phyloP scores from a whole-genome alignment of 2,113 vertebrate species.

The Haplotaxodon microlepis region DNA sequence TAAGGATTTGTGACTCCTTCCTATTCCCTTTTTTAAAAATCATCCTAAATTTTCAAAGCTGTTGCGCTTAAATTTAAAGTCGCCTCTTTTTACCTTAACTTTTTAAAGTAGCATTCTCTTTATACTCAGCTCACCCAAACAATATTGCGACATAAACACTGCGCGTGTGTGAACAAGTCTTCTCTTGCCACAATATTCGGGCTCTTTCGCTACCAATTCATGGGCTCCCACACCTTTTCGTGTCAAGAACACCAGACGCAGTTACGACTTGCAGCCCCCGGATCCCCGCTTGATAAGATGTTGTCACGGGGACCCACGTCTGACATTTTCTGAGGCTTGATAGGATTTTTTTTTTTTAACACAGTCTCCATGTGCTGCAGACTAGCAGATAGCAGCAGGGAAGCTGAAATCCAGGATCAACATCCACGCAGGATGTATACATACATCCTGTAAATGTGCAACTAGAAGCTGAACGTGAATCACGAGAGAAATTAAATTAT shows the following conservation, averaged over 20 bases:
- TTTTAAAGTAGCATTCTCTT: not conserved
- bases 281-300: constrained; percentile 8
- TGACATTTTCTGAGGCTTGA: constrained; percentile 27
- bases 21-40: not conserved
- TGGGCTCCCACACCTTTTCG: not conserved
- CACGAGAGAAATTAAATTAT: constrained; percentile 29
- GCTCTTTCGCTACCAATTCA: not conserved
- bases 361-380: not conserved
- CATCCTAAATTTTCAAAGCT: not conserved
- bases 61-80: not conserved
- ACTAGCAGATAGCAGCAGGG: not conserved
- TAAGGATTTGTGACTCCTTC: not conserved
- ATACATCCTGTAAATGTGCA: constrained; percentile 40
- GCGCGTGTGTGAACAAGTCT: not conserved
- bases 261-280: not conserved
- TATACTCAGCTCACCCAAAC: not conserved
- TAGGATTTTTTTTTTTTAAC: not conserved
- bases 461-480: not conserved
- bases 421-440: not conserved
- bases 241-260: not conserved
- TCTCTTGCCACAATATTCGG: not conserved
- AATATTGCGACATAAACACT: not conserved
- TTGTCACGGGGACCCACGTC: constrained; percentile 5
- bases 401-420: not conserved
- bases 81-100: not conserved